These are phyloP conservation scores for Argyresthia goedartella DNA, from an alignment of 2,888 invertebrate genomes.

Conservation along the genomic window DNA sequence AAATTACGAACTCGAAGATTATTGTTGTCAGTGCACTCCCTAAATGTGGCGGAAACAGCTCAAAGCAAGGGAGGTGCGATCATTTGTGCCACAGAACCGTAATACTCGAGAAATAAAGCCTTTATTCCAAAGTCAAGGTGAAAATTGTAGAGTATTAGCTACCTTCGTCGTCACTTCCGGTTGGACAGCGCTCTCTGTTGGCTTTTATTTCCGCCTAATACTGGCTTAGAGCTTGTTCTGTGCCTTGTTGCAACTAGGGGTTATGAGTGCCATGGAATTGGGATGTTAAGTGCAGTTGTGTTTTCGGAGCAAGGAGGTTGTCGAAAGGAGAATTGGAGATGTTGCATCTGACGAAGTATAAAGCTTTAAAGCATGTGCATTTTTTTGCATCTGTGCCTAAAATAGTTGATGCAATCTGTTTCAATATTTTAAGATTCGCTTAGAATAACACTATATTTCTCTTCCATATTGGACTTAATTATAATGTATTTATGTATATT, in stretches of 20 bases:
- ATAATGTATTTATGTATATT: too few relatives aligned
- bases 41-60: slow-evolving; percentile 51
- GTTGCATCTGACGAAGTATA: too few relatives aligned
- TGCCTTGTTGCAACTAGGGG: not conserved
- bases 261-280: too few relatives aligned
- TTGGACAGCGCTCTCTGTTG: slow-evolving; percentile 21
- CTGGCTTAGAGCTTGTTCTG: not conserved
- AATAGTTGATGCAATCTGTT: too few relatives aligned
- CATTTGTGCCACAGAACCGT: not conserved
- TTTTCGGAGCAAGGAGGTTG: too few relatives aligned
- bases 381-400: too few relatives aligned
- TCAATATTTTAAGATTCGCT: too few relatives aligned
- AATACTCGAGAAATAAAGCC: not conserved
- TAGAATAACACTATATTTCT: too few relatives aligned
- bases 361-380: too few relatives aligned
- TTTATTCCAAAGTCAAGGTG: not conserved
- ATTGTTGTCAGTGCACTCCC: slow-evolving; percentile 34
- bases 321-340: too few relatives aligned
- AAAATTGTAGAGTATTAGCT: slow-evolving; percentile 44
- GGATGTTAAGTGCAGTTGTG: too few relatives aligned
- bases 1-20: slow-evolving; percentile 63
- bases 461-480: too few relatives aligned
- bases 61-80: slow-evolving; percentile 30
- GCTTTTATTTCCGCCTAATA: slow-evolving; percentile 16
- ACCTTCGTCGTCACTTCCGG: slow-evolving; percentile 64